phyloP scores from a whole-genome alignment of 2,113 vertebrate species.

The Narcine bancroftii region DNA sequence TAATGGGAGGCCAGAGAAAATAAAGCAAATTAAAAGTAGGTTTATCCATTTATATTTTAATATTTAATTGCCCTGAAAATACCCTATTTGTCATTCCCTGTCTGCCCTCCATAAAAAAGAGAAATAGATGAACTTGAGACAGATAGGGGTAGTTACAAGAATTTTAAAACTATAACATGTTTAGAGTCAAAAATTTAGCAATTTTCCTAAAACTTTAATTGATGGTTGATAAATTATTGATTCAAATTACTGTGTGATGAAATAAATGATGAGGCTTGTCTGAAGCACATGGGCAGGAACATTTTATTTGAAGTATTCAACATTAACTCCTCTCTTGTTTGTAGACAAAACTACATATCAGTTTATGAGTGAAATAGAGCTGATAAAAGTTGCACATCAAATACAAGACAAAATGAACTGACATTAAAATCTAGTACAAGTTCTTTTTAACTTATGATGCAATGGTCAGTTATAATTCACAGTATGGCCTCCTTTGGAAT shows the following conservation, averaged over 20 bases:
- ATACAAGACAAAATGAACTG: no score
- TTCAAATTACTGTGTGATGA: background rate
- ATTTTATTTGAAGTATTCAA: background rate
- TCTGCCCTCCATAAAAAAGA: background rate
- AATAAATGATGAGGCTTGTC: background rate
- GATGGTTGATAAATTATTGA: background rate
- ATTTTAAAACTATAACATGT: background rate
- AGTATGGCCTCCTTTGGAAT: background rate
- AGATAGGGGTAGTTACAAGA: background rate
- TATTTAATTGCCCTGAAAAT: background rate
- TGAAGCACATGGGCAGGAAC: background rate
- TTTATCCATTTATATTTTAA: background rate
- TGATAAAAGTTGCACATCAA: background rate
- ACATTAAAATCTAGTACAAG: no score
- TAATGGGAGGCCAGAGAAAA: background rate
- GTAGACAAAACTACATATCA: no score
- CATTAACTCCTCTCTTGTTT: background rate
- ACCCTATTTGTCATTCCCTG: background rate
- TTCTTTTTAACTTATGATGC: background rate
- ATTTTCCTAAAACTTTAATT: background rate
- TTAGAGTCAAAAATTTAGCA: background rate
- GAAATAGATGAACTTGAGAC: background rate
- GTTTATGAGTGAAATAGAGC: background rate
- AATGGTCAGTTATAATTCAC: background rate
- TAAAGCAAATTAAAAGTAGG: no score